phyloP scores from a whole-genome alignment of 2,113 vertebrate species.

The Psittacula cyanocephala region DNA sequence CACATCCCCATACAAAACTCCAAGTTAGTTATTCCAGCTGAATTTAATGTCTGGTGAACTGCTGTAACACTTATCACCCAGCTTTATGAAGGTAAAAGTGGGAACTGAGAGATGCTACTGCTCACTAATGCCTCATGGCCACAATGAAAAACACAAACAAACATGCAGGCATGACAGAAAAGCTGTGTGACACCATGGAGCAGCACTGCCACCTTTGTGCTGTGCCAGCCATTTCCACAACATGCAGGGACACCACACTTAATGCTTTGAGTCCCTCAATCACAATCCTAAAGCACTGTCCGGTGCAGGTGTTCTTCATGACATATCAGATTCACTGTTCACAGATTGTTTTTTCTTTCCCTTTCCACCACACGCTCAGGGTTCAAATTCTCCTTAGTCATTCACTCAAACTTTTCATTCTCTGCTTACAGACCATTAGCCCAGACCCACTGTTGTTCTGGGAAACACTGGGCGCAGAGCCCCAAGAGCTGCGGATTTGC shows the following conservation, averaged over 20 bases:
- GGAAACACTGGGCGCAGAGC: neutral
- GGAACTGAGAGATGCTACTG: neutral
- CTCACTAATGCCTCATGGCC: neutral
- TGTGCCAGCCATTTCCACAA: fast-evolving
- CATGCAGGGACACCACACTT: fast-evolving
- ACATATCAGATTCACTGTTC: neutral
- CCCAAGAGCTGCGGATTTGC: neutral
- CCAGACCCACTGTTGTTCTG: neutral
- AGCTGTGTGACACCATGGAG: neutral
- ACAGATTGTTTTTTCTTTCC: neutral
- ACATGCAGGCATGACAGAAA: neutral
- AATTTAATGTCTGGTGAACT: neutral
- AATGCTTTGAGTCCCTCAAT: neutral
- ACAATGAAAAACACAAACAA: neutral
- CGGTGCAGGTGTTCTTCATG: fast-evolving
- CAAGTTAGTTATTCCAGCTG: neutral
- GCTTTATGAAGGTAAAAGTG: neutral
- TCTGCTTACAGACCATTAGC: neutral
- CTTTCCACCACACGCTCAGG: neutral
- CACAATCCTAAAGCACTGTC: fast-evolving
- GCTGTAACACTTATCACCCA: neutral
- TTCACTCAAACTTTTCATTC: neutral
- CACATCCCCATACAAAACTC: neutral
- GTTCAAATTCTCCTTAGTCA: neutral
- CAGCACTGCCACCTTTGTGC: neutral